phyloP scores from a whole-genome alignment of 2,797 vertebrate species.

The Poeciliopsis gracilis region DNA sequence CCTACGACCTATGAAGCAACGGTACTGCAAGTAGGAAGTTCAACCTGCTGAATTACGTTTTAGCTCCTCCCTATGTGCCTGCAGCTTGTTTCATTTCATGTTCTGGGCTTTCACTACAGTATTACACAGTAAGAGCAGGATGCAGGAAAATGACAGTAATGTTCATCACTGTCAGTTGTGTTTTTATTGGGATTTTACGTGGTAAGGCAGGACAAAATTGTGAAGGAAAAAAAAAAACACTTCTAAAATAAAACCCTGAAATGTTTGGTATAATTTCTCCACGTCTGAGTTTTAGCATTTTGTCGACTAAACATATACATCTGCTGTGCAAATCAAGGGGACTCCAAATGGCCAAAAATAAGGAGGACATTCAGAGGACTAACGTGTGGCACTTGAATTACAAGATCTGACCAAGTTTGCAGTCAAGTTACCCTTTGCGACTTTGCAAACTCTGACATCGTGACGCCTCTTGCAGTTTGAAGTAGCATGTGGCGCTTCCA shows the following conservation, averaged over 20 bases:
- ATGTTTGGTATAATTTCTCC: not conserved
- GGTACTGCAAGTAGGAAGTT: constrained; percentile 28
- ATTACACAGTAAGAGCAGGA: not conserved
- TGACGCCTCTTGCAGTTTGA: not conserved
- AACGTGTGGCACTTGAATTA: not conserved
- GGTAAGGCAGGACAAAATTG: not conserved
- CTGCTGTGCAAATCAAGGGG: not conserved
- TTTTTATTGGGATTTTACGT: not conserved
- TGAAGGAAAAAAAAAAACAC: not conserved
- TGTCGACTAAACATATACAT: not conserved
- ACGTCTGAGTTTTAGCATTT: not conserved
- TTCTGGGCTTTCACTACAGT: not conserved
- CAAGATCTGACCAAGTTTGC: not conserved
- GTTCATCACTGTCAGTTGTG: not conserved
- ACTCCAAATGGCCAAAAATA: not conserved
- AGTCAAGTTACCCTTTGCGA: not conserved
- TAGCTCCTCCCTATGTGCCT: constrained; percentile 1
- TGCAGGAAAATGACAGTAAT: not conserved
- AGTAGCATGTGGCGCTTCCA: not conserved
- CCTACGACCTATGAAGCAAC: constrained; percentile 23
- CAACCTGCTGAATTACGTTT: constrained; percentile 8
- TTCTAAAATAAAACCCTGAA: not conserved
- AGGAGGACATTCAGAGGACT: not conserved
- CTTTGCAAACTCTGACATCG: not conserved
- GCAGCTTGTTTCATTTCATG: constrained; percentile 1